Base-by-base conservation (phyloP, 2,113 vertebrate genomes). In the Vicugna pacos region DNA sequence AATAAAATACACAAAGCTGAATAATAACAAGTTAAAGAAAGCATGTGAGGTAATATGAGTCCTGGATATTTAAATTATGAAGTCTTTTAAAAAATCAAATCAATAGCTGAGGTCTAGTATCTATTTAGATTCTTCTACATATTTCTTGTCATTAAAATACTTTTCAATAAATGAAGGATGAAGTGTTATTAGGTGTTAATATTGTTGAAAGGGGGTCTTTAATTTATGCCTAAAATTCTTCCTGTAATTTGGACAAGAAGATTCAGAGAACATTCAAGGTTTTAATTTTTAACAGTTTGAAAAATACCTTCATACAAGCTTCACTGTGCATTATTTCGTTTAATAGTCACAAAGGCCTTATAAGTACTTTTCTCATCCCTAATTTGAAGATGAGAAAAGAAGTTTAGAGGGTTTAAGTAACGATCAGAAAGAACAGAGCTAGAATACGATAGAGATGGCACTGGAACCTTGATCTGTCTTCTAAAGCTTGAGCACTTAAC, bases 11-110 rank as follows among this genome's bases (percentile, higher is more conserved):
- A 48, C 32, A 32, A 50, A 69, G 5, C 64, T 67, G 65, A 64
- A 88, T 88, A 84, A 48, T 81, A 85, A 65, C 20, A 54, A 76
- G 6, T 65, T 75, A 46, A 73, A 88, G 67, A 92, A 86, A 93
- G 58, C 28, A 54, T 12, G 26, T n/a, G 22, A 72, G 12, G 1
- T 86, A 85, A 90, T 92, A 14, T 69, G 14, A 60, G 5, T 56
- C 50, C 42, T 42, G 67, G 30, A 79, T 93, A 73, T 62, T 87
- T 84, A 70, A 86, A 19, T 94, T 70, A 86, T 91, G 26, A 67
- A 58, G n/a, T 91, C 42, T 69, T 82, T 64, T 19, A 32, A 76
- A 54, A 56, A n/a, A 20, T 62, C 30, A 69, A 30, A 30, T 38
- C 13, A 79, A 3, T 73, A 82, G 20, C 46, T 67, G 48, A 83